Evolutionary conservation across 2,888 invertebrate genomes (phyloP).

Genomic region (Camptogramma bilineatum): DNA sequence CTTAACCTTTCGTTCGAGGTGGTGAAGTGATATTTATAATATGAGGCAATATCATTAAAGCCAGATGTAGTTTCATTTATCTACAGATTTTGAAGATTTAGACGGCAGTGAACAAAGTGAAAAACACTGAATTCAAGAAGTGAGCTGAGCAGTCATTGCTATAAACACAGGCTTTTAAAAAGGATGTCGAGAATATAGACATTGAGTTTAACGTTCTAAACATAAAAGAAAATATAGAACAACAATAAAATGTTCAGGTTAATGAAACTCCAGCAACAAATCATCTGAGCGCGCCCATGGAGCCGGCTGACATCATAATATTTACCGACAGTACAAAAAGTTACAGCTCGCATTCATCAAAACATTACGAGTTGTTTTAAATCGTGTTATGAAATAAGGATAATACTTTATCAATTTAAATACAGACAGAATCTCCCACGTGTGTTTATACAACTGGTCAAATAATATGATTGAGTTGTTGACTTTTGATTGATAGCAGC

Average conservation of each 20-base stretch:
- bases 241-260: background rate
- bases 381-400: conserved; percentile 28
- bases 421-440: conserved; percentile 9
- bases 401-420: conserved; percentile 30
- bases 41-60: conserved; percentile 1
- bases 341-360: conserved; percentile 27
- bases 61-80: conserved; percentile 9
- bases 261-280: conserved; percentile 8
- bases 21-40: conserved; percentile 19
- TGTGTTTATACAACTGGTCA: conserved; percentile 39
- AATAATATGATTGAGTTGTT: conserved; percentile 33
- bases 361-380: conserved; percentile 35
- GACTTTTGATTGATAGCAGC: conserved; percentile 17
- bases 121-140: background rate
- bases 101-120: background rate
- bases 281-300: conserved; percentile 1
- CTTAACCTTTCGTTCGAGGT: conserved; percentile 36
- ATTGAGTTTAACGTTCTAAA: background rate
- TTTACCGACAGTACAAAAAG: conserved; percentile 28
- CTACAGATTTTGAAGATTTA: background rate
- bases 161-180: background rate
- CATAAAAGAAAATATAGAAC: background rate
- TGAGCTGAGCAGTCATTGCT: background rate
- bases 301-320: conserved; percentile 26
- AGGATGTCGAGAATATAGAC: background rate